Evolutionary conservation across 2,113 vertebrate genomes (phyloP).

Genomic region (Gambusia affinis): DNA sequence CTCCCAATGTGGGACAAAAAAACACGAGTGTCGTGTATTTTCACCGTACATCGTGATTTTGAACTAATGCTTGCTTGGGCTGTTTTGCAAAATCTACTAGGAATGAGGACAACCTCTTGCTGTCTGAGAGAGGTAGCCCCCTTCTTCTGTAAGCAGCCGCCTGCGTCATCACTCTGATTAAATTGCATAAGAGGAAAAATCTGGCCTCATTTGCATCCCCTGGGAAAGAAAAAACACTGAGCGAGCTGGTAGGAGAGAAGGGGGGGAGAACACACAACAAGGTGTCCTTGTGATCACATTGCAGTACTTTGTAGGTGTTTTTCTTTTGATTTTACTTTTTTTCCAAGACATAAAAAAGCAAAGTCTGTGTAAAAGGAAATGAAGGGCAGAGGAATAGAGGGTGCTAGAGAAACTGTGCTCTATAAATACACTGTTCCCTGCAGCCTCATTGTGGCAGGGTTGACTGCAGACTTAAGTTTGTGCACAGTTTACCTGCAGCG

Average conservation of each 20-base stretch:
- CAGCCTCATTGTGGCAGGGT: slow-evolving; percentile 48
- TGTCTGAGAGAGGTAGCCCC: slow-evolving; percentile 28
- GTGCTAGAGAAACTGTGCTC: slow-evolving; percentile 22
- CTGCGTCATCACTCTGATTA: slow-evolving; percentile 69
- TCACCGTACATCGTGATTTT: not conserved
- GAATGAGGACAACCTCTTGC: not conserved
- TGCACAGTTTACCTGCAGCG: slow-evolving; percentile 39
- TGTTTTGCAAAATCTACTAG: not conserved
- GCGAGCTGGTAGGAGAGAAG: not conserved
- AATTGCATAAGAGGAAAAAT: slow-evolving; percentile 67
- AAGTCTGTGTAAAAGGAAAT: slow-evolving; percentile 23
- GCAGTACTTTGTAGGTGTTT: slow-evolving; percentile 58
- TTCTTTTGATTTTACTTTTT: slow-evolving; percentile 46
- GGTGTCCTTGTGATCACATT: slow-evolving; percentile 70
- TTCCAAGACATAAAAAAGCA: slow-evolving; percentile 26
- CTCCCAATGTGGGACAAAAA: not conserved
- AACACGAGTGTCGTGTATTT: not conserved
- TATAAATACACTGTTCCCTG: slow-evolving; percentile 50
- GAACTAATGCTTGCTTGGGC: not conserved
- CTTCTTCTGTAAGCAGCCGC: slow-evolving; percentile 48
- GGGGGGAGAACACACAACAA: slow-evolving; percentile 13
- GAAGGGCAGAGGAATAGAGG: slow-evolving; percentile 13
- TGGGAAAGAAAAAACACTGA: slow-evolving; percentile 36
- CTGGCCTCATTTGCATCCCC: slow-evolving; percentile 70
- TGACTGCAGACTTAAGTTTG: slow-evolving; percentile 49